Evolutionary conservation across 1,140 invertebrate species (phyloP).

Genomic region (Metopolophium dirhodum): DNA sequence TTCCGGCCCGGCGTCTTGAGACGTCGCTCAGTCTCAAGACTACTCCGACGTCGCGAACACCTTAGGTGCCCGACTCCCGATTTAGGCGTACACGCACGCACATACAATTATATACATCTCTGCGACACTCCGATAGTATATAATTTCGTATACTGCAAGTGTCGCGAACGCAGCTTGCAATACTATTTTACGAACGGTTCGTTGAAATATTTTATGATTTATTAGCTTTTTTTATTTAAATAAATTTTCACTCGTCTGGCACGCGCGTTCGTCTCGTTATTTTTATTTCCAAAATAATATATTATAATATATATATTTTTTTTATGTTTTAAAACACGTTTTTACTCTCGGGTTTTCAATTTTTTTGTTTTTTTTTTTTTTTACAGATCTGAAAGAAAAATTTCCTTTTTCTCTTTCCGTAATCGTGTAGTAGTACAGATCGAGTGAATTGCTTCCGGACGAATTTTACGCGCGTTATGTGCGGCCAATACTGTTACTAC

Average conservation of each 20-base stretch:
- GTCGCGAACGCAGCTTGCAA: background rate
- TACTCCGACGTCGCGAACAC: slow-evolving; percentile 58
- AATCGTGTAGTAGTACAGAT: background rate
- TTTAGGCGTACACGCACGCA: background rate
- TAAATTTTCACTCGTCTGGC: too few relatives aligned
- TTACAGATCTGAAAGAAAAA: slow-evolving; percentile 23
- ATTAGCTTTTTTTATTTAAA: too few relatives aligned
- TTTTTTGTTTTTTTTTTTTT: background rate
- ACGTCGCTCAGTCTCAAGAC: slow-evolving; percentile 59
- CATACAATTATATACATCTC: background rate
- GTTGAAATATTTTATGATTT: too few relatives aligned
- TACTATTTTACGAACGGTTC: too few relatives aligned
- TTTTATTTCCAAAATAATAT: too few relatives aligned
- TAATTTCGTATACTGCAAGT: background rate
- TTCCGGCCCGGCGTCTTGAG: slow-evolving; percentile 58
- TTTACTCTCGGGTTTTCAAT: background rate
- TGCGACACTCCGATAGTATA: background rate
- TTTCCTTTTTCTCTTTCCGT: background rate
- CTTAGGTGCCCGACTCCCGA: slow-evolving; percentile 52
- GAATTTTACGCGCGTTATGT: background rate
- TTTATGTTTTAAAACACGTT: background rate
- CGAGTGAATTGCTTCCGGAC: background rate
- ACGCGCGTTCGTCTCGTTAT: too few relatives aligned
- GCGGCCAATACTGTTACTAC: background rate
- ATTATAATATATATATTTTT: background rate